Evolutionary conservation across 1,140 invertebrate genomes (phyloP), one percentile per base, ranked within the genome.

Genomic region (Drosophila mojavensis): DNA sequence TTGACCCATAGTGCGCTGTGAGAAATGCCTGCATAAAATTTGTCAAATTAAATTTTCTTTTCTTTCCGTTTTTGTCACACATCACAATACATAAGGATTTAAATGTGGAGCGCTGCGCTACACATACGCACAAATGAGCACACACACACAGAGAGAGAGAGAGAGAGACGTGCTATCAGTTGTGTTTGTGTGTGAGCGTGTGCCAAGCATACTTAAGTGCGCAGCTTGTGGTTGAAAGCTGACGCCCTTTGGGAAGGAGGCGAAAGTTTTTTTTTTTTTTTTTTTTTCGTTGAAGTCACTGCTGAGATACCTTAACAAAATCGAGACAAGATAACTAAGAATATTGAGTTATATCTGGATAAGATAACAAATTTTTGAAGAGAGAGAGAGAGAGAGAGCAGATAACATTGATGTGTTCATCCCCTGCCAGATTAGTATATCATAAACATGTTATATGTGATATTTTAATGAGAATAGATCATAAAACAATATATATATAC

Each of bases 131-230:
- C 33, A n/a, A 24, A 24, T 24, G 20, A 24, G 20, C 20, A 13
- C 10, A 11, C 6, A 10, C 39, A 45, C 43, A 45, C 43, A 45
- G 5, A 45, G 15, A 5, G n/a, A 45, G 5, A n/a, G 6, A 17
- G 2, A 17, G n/a, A 45, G 43, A 15, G 43, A 17, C 36, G 36
- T 39, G 36, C 33, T 36, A 36, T 36, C 33, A 6, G 6, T 30
- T 45, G n/a, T 47, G 39, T 45, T 7, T 53, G 26, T 28, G n/a
- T 43, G 13, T 5, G 24, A 45, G 66, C 58, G 45, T 60, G 79
- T 82, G 80, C 64, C 51, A 48, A 61, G 79, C 80, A 83, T 82
- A 79, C 65, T 71, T 60, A 75, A 82, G 75, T 70, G 54, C 48
- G 53, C 26, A 33, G 11, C 24, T 48, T 48, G 33, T 41, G 30